These are phyloP conservation scores for Pharmacophagus antenor DNA, from an alignment of 2,888 invertebrate genomes.

Conservation along the genomic window DNA sequence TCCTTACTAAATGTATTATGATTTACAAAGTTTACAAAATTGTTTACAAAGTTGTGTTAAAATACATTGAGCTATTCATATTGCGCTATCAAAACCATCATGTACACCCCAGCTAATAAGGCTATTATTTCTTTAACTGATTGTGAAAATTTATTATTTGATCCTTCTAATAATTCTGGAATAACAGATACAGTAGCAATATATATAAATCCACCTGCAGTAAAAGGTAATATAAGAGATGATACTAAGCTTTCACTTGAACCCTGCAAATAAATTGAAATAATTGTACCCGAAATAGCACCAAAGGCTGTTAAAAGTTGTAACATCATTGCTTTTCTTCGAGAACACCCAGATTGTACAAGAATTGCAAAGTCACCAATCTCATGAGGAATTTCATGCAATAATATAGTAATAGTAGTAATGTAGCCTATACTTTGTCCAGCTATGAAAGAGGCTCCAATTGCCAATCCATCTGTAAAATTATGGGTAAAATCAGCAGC, in stretches of 20 bases:
- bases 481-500: conserved; percentile 99
- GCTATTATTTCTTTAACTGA: conserved; percentile 95
- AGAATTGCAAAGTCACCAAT: conserved; percentile 99
- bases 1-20: conserved; percentile 30
- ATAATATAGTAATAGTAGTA: conserved; percentile 96
- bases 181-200: conserved; percentile 99
- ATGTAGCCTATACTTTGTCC: conserved; percentile 92
- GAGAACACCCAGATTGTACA: conserved; percentile 96
- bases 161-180: conserved; percentile 96
- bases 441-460: conserved; percentile 97
- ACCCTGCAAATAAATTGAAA: conserved; percentile 92
- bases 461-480: conserved; percentile 99
- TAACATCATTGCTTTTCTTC: conserved; percentile 95
- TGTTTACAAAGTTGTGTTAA: conserved; percentile 32
- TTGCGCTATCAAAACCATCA: conserved; percentile 97
- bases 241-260: conserved; percentile 85
- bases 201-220: conserved; percentile 99
- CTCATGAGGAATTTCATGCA: conserved; percentile 99
- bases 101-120: conserved; percentile 92
- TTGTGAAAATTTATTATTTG: conserved; percentile 90
- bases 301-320: conserved; percentile 97
- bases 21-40: conserved; percentile 31
- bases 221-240: conserved; percentile 96
- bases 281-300: conserved; percentile 94
- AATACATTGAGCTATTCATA: conserved; percentile 59